Evolutionary conservation across 2,113 vertebrate species (phyloP).

Genomic region (Callocephalon fimbriatum): DNA sequence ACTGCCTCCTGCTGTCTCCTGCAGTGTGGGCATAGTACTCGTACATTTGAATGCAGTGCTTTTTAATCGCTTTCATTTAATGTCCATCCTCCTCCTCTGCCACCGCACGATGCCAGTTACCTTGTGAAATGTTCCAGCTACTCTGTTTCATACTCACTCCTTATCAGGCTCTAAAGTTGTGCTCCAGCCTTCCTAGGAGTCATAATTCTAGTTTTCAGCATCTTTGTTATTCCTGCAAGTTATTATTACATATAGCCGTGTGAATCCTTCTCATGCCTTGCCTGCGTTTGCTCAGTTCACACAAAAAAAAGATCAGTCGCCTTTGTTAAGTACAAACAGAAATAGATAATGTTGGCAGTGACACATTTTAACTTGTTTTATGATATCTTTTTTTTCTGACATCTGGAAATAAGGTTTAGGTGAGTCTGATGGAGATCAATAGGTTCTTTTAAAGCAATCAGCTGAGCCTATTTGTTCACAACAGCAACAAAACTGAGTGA

Average conservation of each 20-base stretch:
- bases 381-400: not conserved
- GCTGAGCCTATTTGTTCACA: not conserved
- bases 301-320: not conserved
- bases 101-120: not conserved
- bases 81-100: slow-evolving; percentile 47
- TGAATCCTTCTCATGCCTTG: not conserved
- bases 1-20: slow-evolving; percentile 63
- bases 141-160: not conserved
- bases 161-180: not conserved
- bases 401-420: not conserved
- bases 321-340: not conserved
- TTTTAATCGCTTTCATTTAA: slow-evolving; percentile 26
- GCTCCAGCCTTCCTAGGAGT: not conserved
- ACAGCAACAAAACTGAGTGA: not conserved
- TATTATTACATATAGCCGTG: not conserved
- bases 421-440: not conserved
- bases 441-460: not conserved
- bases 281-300: not conserved
- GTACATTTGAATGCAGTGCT: slow-evolving; percentile 36
- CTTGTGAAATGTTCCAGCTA: not conserved
- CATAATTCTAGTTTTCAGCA: not conserved
- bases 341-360: not conserved
- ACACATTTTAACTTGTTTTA: not conserved
- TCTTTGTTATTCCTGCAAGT: not conserved
- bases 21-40: slow-evolving; percentile 61